phyloP scores from a whole-genome alignment of 2,888 invertebrate species.

The Apotomis betuletana region DNA sequence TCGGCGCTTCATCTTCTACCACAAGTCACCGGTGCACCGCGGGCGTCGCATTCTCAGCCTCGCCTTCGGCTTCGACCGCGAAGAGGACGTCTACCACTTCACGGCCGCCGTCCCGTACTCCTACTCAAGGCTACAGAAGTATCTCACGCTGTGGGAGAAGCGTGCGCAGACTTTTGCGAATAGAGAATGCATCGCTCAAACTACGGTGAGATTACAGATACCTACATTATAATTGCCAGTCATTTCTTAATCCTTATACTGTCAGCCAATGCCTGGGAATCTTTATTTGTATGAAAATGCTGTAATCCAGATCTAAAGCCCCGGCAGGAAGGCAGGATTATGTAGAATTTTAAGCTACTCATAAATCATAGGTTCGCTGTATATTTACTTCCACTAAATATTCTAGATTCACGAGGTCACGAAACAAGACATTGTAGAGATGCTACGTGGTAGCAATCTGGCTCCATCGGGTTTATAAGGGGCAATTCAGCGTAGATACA shows the following conservation, averaged over 20 bases:
- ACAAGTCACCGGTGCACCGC: slow-evolving; percentile 93
- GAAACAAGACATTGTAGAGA: not conserved
- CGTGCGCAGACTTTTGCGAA: slow-evolving; percentile 86
- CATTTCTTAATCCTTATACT: no score
- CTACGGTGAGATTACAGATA: slow-evolving; percentile 77
- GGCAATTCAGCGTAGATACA: not conserved
- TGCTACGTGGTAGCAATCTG: not conserved
- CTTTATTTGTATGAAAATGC: no score
- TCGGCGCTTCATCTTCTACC: slow-evolving; percentile 94
- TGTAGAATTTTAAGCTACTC: no score
- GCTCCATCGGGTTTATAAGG: not conserved
- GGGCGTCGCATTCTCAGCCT: slow-evolving; percentile 96
- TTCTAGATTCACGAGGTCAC: no score
- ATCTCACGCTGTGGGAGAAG: slow-evolving; percentile 87
- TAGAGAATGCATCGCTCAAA: slow-evolving; percentile 87
- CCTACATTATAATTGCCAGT: not conserved
- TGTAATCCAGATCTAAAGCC: no score
- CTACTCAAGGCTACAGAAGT: slow-evolving; percentile 94
- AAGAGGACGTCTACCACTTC: slow-evolving; percentile 98
- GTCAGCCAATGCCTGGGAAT: no score
- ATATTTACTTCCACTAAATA: no score
- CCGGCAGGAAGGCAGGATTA: no score
- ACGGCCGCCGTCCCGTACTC: slow-evolving; percentile 97
- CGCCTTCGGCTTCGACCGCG: slow-evolving; percentile 96
- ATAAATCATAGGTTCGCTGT: no score